These are phyloP conservation scores for Protonibea diacanthus DNA, from an alignment of 2,797 vertebrate species.

Conservation along the genomic window DNA sequence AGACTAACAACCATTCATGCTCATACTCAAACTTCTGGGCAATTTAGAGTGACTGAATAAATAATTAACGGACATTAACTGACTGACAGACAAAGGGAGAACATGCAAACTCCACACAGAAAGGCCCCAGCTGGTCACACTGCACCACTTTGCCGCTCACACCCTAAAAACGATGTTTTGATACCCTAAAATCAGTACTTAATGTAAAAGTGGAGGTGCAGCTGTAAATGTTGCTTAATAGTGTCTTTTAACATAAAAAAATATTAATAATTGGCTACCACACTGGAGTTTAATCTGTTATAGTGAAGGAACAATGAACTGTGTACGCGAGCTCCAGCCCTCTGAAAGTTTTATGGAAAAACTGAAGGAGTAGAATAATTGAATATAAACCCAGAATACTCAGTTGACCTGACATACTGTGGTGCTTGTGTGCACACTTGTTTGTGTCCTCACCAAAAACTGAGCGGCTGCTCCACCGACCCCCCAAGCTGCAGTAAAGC, in stretches of 20 bases:
- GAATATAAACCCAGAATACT: neutral
- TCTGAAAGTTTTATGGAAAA: too few relatives aligned
- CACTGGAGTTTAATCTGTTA: neutral
- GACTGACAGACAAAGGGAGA: too few relatives aligned
- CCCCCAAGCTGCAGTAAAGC: slow-evolving; percentile 74
- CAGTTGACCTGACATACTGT: neutral
- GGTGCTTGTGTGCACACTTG: neutral
- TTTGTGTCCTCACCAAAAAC: slow-evolving; percentile 58
- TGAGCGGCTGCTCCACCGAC: slow-evolving; percentile 67
- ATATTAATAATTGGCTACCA: neutral
- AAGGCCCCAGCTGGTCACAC: too few relatives aligned
- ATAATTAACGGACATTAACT: too few relatives aligned
- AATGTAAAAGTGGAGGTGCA: neutral
- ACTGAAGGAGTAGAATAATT: neutral
- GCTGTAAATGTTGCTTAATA: neutral
- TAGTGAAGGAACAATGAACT: neutral
- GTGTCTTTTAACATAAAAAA: neutral
- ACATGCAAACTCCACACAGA: too few relatives aligned
- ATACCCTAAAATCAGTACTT: neutral
- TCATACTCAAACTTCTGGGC: too few relatives aligned
- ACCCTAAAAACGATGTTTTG: neutral
- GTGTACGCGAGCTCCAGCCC: too few relatives aligned
- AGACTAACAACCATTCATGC: too few relatives aligned
- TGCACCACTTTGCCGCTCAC: too few relatives aligned
- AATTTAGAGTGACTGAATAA: too few relatives aligned